Evolutionary conservation across 37 sponge, comb jelly and placozoan genomes (phyloP), one percentile per base, ranked within the genome.

Genomic region (Diacarnus erythraeanus): DNA sequence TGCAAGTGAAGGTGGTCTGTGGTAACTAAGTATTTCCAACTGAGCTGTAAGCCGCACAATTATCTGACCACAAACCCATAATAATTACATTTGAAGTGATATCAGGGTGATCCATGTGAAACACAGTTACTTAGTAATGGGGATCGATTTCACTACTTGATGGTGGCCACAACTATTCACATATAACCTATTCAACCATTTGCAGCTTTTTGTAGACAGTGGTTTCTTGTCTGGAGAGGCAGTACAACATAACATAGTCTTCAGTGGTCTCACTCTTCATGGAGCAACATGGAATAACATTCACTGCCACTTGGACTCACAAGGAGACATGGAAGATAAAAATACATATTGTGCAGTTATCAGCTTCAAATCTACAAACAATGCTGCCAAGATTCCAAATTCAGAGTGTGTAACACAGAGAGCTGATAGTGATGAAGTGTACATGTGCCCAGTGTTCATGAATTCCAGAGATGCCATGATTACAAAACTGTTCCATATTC

Each of bases 191-290:
- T n/a, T n/a, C n/a, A n/a, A n/a, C n/a, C n/a, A n/a, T n/a, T 47
- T 47, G 51, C 51, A 47, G 51, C 51, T 47, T 47, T 6, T 12
- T 47, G 51, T 47, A 12, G 12, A 47, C 51, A 47, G 51, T 47
- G 51, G 51, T n/a, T n/a, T n/a, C n/a, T n/a, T n/a, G n/a, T n/a
- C 51, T 15, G 51, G 12, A 6, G 51, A 15, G 51, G 6, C 51
- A 15, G 51, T 15, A 47, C n/a, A n/a, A n/a, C n/a, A n/a, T n/a
- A 12, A 12, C 12, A 74, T 47, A 26, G 30, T 3, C 57, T 74
- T 74, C 57, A 56, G 1, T 29, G 34, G 33, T 47, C 75, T 74
- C 26, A 47, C 58, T 2, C 75, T 74, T 56, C 58, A 57, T 74
- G 58, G 75, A 21, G 75, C 75, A 57, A 2, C 29, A 3, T 74